These are phyloP conservation scores for Eledona agricola DNA, from an alignment of 2,888 invertebrate species.

Conservation along the genomic window DNA sequence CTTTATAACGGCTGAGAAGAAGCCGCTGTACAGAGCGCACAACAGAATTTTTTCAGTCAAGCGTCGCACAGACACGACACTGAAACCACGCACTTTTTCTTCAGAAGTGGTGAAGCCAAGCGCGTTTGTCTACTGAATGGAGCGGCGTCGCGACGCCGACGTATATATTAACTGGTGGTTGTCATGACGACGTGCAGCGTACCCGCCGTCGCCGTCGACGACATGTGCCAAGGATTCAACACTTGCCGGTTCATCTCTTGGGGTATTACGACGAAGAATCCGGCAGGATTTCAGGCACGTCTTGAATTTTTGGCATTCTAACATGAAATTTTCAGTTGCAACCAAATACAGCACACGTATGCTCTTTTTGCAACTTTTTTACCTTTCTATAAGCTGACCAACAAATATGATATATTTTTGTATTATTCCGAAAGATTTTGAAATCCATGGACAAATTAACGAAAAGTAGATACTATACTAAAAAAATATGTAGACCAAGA, in stretches of 20 bases:
- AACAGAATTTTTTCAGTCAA: conserved; percentile 33
- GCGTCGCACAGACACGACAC: conserved; percentile 15
- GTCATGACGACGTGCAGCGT: conserved; percentile 52
- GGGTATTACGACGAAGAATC: conserved; percentile 19
- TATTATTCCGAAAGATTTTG: too few species aligned
- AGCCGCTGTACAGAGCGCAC: conserved; percentile 42
- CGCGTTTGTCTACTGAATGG: conserved; percentile 54
- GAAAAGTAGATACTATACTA: too few species aligned
- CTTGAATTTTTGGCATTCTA: too few species aligned
- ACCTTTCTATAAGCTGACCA: too few species aligned
- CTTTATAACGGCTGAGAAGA: conserved; percentile 36
- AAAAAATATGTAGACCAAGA: too few species aligned
- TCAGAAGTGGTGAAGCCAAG: conserved; percentile 28
- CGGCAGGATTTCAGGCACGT: too few species aligned
- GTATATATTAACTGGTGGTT: conserved; percentile 55
- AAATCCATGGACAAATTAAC: too few species aligned
- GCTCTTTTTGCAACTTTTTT: too few species aligned
- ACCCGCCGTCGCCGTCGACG: conserved; percentile 36
- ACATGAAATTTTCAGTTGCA: too few species aligned
- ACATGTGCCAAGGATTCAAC: conserved; percentile 43
- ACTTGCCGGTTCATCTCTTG: conserved; percentile 23
- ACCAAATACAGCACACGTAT: too few species aligned
- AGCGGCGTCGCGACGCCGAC: conserved; percentile 55
- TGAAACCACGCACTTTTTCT: conserved; percentile 15
- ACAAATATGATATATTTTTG: too few species aligned